These are phyloP conservation scores for Ianthella basta DNA, from an alignment of 37 sponge, comb jelly and placozoan species.

Conservation along the genomic window DNA sequence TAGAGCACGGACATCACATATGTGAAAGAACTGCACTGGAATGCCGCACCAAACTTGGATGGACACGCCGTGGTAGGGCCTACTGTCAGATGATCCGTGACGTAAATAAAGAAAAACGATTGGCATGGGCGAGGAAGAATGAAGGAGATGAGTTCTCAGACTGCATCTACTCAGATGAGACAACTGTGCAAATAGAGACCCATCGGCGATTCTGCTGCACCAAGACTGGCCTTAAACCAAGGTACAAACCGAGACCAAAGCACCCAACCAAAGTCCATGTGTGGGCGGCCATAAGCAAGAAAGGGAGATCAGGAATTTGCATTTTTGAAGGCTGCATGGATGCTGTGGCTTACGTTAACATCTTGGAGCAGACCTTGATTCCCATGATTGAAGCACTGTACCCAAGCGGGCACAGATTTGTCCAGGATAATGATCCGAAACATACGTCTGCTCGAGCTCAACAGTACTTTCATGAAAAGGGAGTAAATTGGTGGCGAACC, in stretches of 20 bases:
- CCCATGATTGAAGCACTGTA: slow-evolving; percentile 19
- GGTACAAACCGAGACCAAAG: slow-evolving; percentile 29
- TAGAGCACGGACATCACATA: slow-evolving; percentile 1
- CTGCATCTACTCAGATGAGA: slow-evolving; percentile 32
- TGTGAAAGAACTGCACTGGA: slow-evolving; percentile 5
- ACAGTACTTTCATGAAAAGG: slow-evolving; percentile 10
- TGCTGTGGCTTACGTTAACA: slow-evolving; percentile 9
- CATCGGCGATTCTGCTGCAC: slow-evolving; percentile 36
- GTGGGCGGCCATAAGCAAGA: slow-evolving; percentile 31
- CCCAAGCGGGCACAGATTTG: slow-evolving; percentile 26
- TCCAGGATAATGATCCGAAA: slow-evolving; percentile 38
- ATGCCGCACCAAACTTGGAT: slow-evolving; percentile 18
- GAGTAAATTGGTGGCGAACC: slow-evolving; percentile 33
- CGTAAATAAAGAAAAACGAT: slow-evolving; percentile 27
- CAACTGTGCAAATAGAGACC: slow-evolving; percentile 40
- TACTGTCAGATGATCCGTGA: slow-evolving; percentile 45
- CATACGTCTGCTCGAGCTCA: slow-evolving; percentile 22
- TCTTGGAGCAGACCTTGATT: slow-evolving; percentile 6
- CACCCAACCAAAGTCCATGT: slow-evolving; percentile 30
- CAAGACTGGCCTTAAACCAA: slow-evolving; percentile 13
- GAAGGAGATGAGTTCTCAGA: slow-evolving; percentile 18
- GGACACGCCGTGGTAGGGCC: slow-evolving; percentile 36
- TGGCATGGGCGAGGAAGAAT: slow-evolving; percentile 31
- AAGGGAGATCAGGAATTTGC: neutral
- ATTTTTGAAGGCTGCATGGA: slow-evolving; percentile 30